These are phyloP conservation scores for Gopherus flavomarginatus DNA, from an alignment of 2,113 vertebrate species.

Conservation along the genomic window DNA sequence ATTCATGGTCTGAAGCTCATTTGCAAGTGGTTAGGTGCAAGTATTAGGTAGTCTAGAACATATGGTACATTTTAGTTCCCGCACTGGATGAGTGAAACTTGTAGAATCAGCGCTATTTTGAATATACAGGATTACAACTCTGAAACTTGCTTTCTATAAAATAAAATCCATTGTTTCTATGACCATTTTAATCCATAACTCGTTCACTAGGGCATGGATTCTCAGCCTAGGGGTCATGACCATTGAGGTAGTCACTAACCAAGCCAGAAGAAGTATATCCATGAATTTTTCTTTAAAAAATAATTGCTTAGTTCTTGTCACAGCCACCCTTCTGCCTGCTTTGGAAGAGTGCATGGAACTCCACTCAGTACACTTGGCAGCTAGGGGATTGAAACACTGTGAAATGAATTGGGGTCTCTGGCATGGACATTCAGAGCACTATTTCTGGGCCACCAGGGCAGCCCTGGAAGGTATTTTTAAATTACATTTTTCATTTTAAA, in stretches of 20 bases:
- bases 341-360: conserved; percentile 16
- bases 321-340: conserved; percentile 23
- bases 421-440: conserved; percentile 1
- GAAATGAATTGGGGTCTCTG: conserved; percentile 63
- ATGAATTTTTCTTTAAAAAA: neutral
- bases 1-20: conserved; percentile 24
- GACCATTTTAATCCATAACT: neutral
- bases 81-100: neutral
- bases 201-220: neutral
- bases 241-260: neutral
- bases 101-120: neutral
- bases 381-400: conserved; percentile 26
- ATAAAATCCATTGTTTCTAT: neutral
- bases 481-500: conserved; percentile 28
- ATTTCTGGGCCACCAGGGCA: conserved; percentile 49
- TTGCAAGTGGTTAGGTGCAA: neutral
- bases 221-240: neutral
- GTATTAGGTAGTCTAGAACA: neutral
- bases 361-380: neutral
- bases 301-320: conserved; percentile 4
- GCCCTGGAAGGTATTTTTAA: conserved; percentile 64
- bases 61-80: neutral
- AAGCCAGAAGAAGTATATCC: neutral
- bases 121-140: neutral
- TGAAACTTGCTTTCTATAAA: neutral